Percentiles rank a stretch among this genome's conserved stretches.
These are phyloP conservation scores for Urocitellus parryii DNA, from an alignment of 2,113 vertebrate species.

Conservation along the genomic window DNA sequence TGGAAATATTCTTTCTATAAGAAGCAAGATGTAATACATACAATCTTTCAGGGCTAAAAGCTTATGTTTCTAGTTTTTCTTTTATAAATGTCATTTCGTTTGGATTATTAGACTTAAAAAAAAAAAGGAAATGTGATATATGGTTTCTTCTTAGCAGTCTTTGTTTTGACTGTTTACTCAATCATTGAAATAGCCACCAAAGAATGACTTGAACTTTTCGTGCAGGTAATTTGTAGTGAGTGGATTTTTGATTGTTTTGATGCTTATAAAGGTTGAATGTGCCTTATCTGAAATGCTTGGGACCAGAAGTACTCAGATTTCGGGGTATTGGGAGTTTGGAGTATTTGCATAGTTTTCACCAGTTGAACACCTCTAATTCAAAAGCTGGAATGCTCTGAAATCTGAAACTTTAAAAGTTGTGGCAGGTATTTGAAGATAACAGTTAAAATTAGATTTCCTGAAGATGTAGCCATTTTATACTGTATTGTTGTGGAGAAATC, in stretches of 20 bases:
- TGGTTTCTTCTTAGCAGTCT: background rate
- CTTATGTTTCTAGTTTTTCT: background rate
- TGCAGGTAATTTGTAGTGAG: background rate
- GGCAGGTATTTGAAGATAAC: background rate
- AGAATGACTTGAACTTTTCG: conserved; percentile 40
- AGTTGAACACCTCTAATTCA: background rate
- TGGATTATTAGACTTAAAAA: background rate
- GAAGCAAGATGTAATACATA: background rate
- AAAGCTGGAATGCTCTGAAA: background rate
- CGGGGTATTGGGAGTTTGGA: background rate
- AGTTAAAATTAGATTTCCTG: conserved; percentile 12
- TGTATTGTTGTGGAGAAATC: background rate
- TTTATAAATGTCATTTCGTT: conserved; percentile 29
- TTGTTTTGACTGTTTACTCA: conserved; percentile 22
- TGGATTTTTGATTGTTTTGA: conserved; percentile 2
- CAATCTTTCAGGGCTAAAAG: background rate
- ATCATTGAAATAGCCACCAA: conserved; percentile 42
- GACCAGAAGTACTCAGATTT: background rate
- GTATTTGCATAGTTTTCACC: background rate
- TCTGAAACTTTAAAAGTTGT: background rate
- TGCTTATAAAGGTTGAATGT: background rate
- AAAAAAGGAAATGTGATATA: background rate
- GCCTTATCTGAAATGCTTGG: background rate
- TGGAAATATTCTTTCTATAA: conserved; percentile 12
- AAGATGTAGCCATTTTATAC: conserved; percentile 28